Conservation (phyloP, 2,797 vertebrate genomes). For the Galago senegalensis region DNA sequence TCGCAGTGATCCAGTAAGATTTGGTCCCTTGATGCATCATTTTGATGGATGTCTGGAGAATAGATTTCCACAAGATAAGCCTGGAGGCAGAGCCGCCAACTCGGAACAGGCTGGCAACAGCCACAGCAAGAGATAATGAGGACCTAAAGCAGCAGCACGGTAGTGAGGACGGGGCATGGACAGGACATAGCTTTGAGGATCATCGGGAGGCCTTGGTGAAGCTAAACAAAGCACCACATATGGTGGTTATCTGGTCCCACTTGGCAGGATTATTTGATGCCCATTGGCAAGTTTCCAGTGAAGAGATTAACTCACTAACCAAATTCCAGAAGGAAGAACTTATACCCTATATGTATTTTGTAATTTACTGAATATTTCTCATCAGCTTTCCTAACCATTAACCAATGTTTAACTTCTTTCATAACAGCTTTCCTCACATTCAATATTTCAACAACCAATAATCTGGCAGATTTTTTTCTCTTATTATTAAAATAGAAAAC, state of each 20-base stretch:
- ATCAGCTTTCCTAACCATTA: conserved; percentile 38
- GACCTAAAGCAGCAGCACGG: background rate
- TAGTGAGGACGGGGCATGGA: background rate
- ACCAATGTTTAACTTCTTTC: conserved; percentile 17
- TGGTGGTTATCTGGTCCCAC: background rate
- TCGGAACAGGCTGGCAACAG: background rate
- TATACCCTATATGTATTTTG: background rate
- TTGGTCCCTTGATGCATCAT: background rate
- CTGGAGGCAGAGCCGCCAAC: background rate
- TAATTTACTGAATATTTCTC: conserved; percentile 60
- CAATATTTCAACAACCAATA: conserved; percentile 46
- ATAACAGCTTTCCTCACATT: conserved; percentile 37
- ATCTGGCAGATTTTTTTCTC: background rate
- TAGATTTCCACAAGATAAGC: background rate
- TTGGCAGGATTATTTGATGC: background rate
- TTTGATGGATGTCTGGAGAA: conserved; percentile 19
- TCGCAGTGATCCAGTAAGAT: background rate
- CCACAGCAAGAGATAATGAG: background rate
- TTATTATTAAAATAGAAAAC: conserved; percentile 15
- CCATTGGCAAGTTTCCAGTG: background rate
- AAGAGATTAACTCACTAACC: background rate
- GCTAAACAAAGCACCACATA: background rate
- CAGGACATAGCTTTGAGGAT: background rate
- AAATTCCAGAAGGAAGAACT: background rate
- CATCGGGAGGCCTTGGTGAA: background rate